Evolutionary conservation across 2,888 invertebrate species (phyloP).

Genomic region (Scelioninae gen. 2): DNA sequence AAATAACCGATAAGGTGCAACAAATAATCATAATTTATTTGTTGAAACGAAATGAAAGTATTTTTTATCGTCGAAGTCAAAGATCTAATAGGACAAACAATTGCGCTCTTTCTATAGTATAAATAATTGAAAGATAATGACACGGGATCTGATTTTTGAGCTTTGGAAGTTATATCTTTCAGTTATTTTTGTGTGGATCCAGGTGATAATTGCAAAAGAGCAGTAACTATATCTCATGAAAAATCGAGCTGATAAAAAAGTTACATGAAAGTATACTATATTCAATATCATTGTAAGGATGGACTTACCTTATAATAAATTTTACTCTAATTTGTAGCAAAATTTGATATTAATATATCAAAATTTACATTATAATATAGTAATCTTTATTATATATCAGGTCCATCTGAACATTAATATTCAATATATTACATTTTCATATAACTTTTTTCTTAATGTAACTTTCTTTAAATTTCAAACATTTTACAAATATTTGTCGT

Average conservation of each 20-base stretch:
- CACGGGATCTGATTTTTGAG: background rate
- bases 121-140: slow-evolving; percentile 44
- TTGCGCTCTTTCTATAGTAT: slow-evolving; percentile 55
- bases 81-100: slow-evolving; percentile 65
- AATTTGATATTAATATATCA: too few relatives aligned
- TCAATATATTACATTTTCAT: too few relatives aligned
- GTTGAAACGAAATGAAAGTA: slow-evolving; percentile 44
- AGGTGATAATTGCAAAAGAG: slow-evolving; percentile 4
- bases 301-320: too few relatives aligned
- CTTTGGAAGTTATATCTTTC: slow-evolving; percentile 18
- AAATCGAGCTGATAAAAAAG: background rate
- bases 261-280: too few relatives aligned
- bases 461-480: too few relatives aligned
- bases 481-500: too few relatives aligned
- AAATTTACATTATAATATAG: too few relatives aligned
- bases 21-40: slow-evolving; percentile 53
- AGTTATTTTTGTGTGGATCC: slow-evolving; percentile 8
- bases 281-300: too few relatives aligned
- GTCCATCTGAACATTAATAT: too few relatives aligned
- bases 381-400: too few relatives aligned
- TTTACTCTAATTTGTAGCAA: too few relatives aligned
- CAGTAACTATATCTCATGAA: background rate
- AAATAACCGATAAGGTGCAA: slow-evolving; percentile 49
- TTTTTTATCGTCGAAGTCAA: slow-evolving; percentile 49
- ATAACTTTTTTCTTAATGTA: too few relatives aligned